These are phyloP conservation scores for Podilymbus podiceps DNA, from an alignment of 2,113 vertebrate species.

Conservation along the genomic window DNA sequence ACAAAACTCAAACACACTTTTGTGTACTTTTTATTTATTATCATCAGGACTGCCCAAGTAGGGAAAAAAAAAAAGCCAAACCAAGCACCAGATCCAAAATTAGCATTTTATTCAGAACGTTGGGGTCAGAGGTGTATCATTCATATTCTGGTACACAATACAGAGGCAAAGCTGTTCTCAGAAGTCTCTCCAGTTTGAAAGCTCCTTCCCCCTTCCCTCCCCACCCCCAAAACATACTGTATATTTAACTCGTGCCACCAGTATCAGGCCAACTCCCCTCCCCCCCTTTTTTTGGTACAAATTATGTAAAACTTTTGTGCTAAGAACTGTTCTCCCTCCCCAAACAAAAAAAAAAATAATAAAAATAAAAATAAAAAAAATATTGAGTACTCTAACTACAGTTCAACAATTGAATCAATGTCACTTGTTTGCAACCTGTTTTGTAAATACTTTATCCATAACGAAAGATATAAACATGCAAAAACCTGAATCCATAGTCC, in stretches of 20 bases:
- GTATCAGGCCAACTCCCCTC: constrained; percentile 71
- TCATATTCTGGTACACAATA: constrained; percentile 93
- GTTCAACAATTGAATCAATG: constrained; percentile 88
- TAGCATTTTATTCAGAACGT: constrained; percentile 99
- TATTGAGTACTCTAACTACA: constrained; percentile 88
- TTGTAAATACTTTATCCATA: constrained; percentile 92
- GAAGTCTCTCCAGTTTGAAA: constrained; percentile 90
- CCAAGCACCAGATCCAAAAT: constrained; percentile 94
- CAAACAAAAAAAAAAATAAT: constrained; percentile 69
- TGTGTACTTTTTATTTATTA: not conserved
- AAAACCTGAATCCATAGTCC: constrained; percentile 93
- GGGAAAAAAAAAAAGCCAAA: constrained; percentile 72
- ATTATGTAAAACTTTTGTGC: constrained; percentile 97
- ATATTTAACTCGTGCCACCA: constrained; percentile 79
- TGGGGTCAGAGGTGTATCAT: constrained; percentile 96
- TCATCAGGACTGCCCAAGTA: constrained; percentile 32
- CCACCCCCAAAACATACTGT: constrained; percentile 59
- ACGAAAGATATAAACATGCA: constrained; percentile 99
- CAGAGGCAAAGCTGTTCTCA: constrained; percentile 91
- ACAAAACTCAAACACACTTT: not conserved
- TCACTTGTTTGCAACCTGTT: constrained; percentile 90
- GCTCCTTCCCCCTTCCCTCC: constrained; percentile 75
- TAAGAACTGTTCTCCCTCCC: constrained; percentile 85
- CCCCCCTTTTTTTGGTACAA: constrained; percentile 90
- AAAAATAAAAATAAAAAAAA: constrained; percentile 78